Evolutionary conservation across 2,888 invertebrate genomes (phyloP).

Genomic region (Rhimphoctona megacephalus): DNA sequence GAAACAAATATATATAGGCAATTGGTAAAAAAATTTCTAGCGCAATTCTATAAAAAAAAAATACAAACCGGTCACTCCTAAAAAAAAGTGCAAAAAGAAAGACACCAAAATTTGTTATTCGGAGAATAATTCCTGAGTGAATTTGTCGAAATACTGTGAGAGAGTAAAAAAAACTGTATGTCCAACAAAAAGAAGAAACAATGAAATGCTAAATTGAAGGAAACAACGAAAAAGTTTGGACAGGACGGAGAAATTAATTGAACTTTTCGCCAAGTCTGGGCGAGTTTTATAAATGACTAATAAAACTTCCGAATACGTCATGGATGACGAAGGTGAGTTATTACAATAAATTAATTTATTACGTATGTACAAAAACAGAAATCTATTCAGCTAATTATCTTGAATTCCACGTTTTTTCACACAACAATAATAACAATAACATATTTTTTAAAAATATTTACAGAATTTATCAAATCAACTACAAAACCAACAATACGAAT

Average conservation of each 20-base stretch:
- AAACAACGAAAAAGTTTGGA: conserved; percentile 10
- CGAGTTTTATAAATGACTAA: conserved; percentile 28
- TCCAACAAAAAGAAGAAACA: neutral
- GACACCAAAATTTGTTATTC: neutral
- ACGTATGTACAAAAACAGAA: neutral
- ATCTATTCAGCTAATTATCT: neutral
- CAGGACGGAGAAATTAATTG: neutral
- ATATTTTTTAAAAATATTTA: neutral
- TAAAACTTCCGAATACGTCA: conserved; percentile 34
- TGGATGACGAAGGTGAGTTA: conserved; percentile 67
- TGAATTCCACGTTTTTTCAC: neutral
- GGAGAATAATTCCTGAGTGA: neutral
- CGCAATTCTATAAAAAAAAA: neutral
- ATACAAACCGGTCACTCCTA: neutral
- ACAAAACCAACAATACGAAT: no score
- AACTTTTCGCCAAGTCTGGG: conserved; percentile 6
- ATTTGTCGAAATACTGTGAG: neutral
- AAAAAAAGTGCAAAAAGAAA: neutral
- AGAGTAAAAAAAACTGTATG: neutral
- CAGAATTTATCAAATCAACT: no score
- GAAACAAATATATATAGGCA: neutral
- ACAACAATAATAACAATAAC: neutral
- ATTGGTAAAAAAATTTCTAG: neutral
- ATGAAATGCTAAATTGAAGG: neutral
- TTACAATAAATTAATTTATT: neutral